Evolutionary conservation across 2,113 vertebrate genomes (phyloP).

Genomic region (Opisthocomus hoazin): DNA sequence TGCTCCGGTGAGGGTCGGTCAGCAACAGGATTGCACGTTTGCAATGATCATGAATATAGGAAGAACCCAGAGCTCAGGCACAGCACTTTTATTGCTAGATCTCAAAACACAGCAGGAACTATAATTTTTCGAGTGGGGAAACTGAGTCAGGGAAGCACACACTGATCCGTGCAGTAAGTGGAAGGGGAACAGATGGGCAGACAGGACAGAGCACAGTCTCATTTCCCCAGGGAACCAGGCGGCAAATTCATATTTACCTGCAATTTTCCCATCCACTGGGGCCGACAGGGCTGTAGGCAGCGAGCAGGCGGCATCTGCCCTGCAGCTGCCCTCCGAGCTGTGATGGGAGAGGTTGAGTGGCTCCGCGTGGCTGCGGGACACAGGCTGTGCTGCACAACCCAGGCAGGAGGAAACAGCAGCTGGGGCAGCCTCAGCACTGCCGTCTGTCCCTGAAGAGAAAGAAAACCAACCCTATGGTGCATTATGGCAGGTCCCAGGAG

Average conservation of each 20-base stretch:
- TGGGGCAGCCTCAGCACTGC: neutral
- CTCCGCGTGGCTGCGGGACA: neutral
- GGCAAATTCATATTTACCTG: slow-evolving; percentile 51
- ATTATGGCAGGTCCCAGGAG: neutral
- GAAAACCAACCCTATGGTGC: neutral
- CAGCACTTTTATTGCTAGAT: neutral
- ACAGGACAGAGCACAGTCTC: neutral
- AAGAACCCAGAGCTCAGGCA: neutral
- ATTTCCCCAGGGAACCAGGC: neutral
- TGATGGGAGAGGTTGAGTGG: slow-evolving; percentile 8
- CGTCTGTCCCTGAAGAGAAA: neutral
- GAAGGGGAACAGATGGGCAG: neutral
- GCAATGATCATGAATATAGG: accelerated
- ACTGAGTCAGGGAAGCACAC: neutral
- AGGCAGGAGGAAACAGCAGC: neutral
- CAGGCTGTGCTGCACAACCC: neutral
- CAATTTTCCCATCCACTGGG: slow-evolving; percentile 63
- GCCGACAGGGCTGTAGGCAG: neutral
- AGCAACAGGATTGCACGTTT: accelerated
- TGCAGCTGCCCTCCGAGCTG: neutral
- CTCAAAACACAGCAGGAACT: neutral
- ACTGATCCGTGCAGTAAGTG: accelerated
- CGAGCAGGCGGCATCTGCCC: neutral
- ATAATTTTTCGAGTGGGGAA: neutral
- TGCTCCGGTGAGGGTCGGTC: neutral